Percentiles rank a stretch among this genome's conserved stretches.
phyloP scores from a whole-genome alignment of 2,113 vertebrate genomes.

The Promerops cafer region DNA sequence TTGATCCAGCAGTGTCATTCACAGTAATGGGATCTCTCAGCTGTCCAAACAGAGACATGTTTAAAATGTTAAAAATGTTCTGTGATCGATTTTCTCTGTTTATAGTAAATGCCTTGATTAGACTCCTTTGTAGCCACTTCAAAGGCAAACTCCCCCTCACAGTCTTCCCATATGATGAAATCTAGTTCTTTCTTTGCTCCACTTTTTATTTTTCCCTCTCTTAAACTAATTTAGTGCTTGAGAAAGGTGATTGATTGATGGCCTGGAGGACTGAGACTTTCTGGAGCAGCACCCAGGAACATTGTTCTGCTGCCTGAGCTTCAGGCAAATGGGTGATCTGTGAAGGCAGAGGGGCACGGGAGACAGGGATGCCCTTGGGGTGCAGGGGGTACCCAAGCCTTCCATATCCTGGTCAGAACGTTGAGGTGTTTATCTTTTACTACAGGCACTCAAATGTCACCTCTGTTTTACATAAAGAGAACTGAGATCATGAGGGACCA shows the following conservation, averaged over 20 bases:
- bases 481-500: background rate
- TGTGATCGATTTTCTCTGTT: constrained; percentile 55
- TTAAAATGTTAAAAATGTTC: constrained; percentile 64
- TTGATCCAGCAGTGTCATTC: constrained; percentile 34
- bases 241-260: constrained; percentile 23
- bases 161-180: background rate
- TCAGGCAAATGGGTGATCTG: background rate
- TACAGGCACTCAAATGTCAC: background rate
- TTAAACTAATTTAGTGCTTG: constrained; percentile 5
- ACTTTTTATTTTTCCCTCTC: constrained; percentile 12
- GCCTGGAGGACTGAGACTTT: background rate
- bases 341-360: background rate
- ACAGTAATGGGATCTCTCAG: constrained; percentile 57
- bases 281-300: background rate
- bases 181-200: background rate
- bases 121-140: constrained; percentile 42
- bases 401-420: rapidly evolving
- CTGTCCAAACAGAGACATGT: constrained; percentile 59
- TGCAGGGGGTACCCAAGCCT: background rate
- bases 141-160: constrained; percentile 12
- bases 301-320: background rate
- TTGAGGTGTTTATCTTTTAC: background rate
- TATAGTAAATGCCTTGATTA: constrained; percentile 60
- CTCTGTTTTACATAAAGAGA: background rate
- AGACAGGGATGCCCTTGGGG: background rate